Evolutionary conservation across 2,113 vertebrate species (phyloP).

Genomic region (Chaetodon trifascialis): DNA sequence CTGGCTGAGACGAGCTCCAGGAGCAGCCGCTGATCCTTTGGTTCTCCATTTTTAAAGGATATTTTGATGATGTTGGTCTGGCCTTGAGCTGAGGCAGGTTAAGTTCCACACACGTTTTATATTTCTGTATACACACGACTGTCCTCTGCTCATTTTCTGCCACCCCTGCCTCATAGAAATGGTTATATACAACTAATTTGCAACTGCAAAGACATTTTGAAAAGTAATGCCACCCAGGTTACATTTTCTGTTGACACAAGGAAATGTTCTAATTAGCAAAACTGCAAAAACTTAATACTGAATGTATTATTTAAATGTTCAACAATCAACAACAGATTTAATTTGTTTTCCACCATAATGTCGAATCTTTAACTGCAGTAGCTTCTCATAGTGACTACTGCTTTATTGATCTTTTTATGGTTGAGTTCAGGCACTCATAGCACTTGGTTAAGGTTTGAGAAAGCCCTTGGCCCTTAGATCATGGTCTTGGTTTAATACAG

Average conservation of each 20-base stretch:
- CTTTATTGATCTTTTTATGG: not conserved
- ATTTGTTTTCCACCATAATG: not conserved
- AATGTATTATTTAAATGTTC: not conserved
- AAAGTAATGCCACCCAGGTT: not conserved
- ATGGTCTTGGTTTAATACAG: too few relatives aligned
- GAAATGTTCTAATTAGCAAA: not conserved
- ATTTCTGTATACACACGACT: not conserved
- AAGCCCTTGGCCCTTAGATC: not conserved
- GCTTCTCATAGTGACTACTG: not conserved
- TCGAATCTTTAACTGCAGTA: not conserved
- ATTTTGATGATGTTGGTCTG: not conserved
- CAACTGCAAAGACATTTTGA: not conserved
- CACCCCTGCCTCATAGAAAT: not conserved
- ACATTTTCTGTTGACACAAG: not conserved
- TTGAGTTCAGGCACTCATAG: not conserved
- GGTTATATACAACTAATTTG: not conserved
- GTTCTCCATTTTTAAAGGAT: constrained; percentile 7
- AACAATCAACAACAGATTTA: not conserved
- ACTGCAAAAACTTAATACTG: not conserved
- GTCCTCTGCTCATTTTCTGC: not conserved
- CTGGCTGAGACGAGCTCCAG: not conserved
- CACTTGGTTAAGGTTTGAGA: not conserved
- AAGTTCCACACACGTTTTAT: not conserved
- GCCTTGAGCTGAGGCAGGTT: not conserved
- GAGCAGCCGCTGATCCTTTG: constrained; percentile 29